Conservation (phyloP, 2,888 invertebrate species). For the Mesorhabditis belari region DNA sequence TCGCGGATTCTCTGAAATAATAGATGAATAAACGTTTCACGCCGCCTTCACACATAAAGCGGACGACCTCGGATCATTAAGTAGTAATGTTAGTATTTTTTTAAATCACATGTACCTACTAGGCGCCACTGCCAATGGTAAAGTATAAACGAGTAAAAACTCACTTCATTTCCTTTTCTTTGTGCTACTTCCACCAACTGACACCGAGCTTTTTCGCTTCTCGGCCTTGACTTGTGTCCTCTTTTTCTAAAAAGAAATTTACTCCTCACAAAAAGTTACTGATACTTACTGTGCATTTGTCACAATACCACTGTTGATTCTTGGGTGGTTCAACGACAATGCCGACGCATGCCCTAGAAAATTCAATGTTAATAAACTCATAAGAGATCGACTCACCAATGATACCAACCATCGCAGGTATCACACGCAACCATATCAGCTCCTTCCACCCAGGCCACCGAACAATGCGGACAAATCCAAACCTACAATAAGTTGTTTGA, state of each 20-base stretch:
- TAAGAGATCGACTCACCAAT: slow-evolving; percentile 36
- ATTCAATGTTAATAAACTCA: too few species aligned
- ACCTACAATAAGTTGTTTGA: slow-evolving; percentile 10
- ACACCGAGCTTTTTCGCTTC: background rate
- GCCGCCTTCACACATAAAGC: too few species aligned
- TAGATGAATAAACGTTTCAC: too few species aligned
- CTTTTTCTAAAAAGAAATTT: background rate
- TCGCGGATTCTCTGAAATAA: too few species aligned
- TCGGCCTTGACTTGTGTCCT: background rate
- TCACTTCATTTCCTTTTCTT: background rate
- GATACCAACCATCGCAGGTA: slow-evolving; percentile 48
- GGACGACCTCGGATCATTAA: too few species aligned
- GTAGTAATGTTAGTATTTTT: too few species aligned
- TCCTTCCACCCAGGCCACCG: slow-evolving; percentile 46
- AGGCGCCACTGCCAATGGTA: too few species aligned
- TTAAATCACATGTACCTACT: too few species aligned
- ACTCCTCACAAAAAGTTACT: too few species aligned
- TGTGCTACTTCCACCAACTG: background rate
- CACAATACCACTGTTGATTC: slow-evolving; percentile 41
- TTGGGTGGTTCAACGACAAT: slow-evolving; percentile 35
- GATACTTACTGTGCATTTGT: slow-evolving; percentile 21
- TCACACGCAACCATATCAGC: slow-evolving; percentile 50
- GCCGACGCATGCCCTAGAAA: slow-evolving; percentile 45
- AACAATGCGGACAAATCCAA: slow-evolving; percentile 50
- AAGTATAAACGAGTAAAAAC: too few species aligned